Evolutionary conservation across 2,888 invertebrate species (phyloP).

Genomic region (Pyrocoelia pectoralis): DNA sequence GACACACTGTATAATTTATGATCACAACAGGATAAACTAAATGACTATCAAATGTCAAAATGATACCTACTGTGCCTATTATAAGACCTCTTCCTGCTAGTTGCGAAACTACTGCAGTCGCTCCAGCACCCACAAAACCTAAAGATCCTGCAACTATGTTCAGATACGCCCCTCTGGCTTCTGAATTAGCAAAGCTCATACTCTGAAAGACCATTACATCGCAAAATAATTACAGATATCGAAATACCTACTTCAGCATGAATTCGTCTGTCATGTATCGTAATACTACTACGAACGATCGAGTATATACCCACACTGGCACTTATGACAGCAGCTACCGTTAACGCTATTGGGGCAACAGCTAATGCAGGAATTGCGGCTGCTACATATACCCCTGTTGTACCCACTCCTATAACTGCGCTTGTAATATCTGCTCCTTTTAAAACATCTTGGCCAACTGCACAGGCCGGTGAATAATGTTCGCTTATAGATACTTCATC

Average conservation of each 20-base stretch:
- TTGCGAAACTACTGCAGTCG: constrained; percentile 35
- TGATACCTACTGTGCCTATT: constrained; percentile 59
- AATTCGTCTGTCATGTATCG: constrained; percentile 60
- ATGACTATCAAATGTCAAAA: too few species aligned
- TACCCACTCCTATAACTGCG: constrained; percentile 51
- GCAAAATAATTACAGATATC: not conserved
- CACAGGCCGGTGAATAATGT: constrained; percentile 52
- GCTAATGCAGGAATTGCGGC: constrained; percentile 62
- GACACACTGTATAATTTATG: too few species aligned
- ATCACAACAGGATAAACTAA: too few species aligned
- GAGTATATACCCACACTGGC: constrained; percentile 61
- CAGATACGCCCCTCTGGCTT: constrained; percentile 67
- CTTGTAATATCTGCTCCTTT: constrained; percentile 47
- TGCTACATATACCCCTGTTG: constrained; percentile 63
- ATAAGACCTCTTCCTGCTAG: constrained; percentile 56
- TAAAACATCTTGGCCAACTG: constrained; percentile 45
- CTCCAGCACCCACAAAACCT: constrained; percentile 29
- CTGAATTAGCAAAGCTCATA: constrained; percentile 63
- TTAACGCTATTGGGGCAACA: constrained; percentile 61
- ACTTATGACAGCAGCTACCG: constrained; percentile 52
- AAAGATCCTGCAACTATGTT: constrained; percentile 63
- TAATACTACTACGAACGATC: constrained; percentile 61
- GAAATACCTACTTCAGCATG: constrained; percentile 62
- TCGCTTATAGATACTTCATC: constrained; percentile 48
- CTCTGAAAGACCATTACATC: constrained; percentile 6